Evolutionary conservation across 2,888 invertebrate genomes (phyloP).

Genomic region (Spatulosminthurus flaviceps): DNA sequence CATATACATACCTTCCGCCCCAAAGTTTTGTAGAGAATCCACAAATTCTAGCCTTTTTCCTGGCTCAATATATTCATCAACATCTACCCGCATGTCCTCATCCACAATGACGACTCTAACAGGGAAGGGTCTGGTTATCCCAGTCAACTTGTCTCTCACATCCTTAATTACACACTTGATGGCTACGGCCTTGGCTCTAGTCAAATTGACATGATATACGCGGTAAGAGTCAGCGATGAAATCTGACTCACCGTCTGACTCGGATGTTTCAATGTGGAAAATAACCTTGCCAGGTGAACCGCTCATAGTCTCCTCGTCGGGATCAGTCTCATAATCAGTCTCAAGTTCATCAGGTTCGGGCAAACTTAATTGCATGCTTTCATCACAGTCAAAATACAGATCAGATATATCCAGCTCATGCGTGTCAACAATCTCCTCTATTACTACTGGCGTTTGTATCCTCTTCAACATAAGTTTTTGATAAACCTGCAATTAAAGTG

Average conservation of each 20-base stretch:
- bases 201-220: not conserved
- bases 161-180: not conserved
- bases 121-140: not conserved
- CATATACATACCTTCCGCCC: not conserved
- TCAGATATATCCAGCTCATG: not conserved
- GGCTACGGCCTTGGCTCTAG: not conserved
- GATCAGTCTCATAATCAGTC: not conserved
- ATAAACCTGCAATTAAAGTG: not conserved
- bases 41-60: not conserved
- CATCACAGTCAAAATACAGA: slow-evolving; percentile 8
- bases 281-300: not conserved
- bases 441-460: not conserved
- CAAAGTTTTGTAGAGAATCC: not conserved
- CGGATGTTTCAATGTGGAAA: not conserved
- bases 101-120: slow-evolving; percentile 3
- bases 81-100: not conserved
- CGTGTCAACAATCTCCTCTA: not conserved
- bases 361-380: slow-evolving; percentile 7
- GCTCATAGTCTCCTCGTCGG: not conserved
- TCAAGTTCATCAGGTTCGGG: not conserved
- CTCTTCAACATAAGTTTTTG: not conserved
- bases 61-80: not conserved
- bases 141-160: not conserved
- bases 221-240: not conserved
- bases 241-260: not conserved